Evolutionary conservation across 2,113 vertebrate genomes (phyloP).

Genomic region (Erythrocercus mccallii): DNA sequence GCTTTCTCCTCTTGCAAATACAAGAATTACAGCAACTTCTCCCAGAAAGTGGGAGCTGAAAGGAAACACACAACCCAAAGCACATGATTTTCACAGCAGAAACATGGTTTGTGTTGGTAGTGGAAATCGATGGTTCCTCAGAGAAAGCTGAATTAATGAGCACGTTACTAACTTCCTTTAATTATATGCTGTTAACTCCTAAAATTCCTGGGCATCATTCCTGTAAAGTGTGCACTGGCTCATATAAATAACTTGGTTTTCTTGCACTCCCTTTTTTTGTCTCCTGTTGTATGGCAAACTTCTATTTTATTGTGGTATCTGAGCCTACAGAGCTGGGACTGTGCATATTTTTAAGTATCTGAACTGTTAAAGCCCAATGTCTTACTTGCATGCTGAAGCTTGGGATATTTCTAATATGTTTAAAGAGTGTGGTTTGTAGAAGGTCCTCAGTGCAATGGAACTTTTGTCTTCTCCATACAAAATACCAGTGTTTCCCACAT

Average conservation of each 20-base stretch:
- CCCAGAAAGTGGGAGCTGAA: not conserved
- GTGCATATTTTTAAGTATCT: not conserved
- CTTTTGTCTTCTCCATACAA: not conserved
- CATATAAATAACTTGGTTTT: not conserved
- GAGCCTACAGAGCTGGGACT: not conserved
- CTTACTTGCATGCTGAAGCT: not conserved
- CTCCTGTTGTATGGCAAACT: not conserved
- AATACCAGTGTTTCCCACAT: not conserved
- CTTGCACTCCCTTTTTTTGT: not conserved
- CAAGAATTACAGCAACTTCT: not conserved
- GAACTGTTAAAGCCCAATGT: not conserved
- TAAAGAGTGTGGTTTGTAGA: not conserved
- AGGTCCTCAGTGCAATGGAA: not conserved
- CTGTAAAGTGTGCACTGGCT: not conserved
- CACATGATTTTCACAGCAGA: not conserved
- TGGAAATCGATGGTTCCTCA: not conserved
- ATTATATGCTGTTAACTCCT: not conserved
- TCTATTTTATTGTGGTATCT: not conserved
- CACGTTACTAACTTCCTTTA: not conserved
- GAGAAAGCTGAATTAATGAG: not conserved
- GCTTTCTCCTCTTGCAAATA: not conserved
- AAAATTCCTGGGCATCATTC: not conserved
- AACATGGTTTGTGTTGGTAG: not conserved
- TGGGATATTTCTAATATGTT: not conserved
- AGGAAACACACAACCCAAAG: not conserved